These are phyloP conservation scores for Drosophila insularis DNA, from an alignment of 1,140 invertebrate species.

Conservation along the genomic window DNA sequence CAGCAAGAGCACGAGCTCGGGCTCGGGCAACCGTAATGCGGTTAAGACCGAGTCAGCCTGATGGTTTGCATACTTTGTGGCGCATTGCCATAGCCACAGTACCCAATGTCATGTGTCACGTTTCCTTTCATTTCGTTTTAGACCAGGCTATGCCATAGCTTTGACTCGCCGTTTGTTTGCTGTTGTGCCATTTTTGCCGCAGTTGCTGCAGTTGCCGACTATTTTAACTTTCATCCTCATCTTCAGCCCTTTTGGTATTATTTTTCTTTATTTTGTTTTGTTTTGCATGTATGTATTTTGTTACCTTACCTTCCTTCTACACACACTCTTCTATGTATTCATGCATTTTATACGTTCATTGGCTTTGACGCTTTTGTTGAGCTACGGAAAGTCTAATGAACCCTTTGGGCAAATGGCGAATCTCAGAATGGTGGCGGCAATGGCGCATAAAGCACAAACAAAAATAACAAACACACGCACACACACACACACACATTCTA, in stretches of 20 bases:
- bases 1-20: neutral
- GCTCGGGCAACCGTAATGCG: neutral
- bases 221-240: constrained; percentile 15
- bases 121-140: constrained; percentile 51
- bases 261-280: constrained; percentile 3
- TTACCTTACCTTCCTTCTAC: constrained; percentile 9
- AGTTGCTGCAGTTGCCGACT: constrained; percentile 45
- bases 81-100: constrained; percentile 31
- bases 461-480: constrained; percentile 15
- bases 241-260: neutral
- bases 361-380: constrained; percentile 60
- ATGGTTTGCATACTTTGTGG: constrained; percentile 51
- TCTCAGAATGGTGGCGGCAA: constrained; percentile 23
- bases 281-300: constrained; percentile 16
- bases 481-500: constrained; percentile 3
- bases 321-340: constrained; percentile 1
- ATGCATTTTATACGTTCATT: constrained; percentile 69
- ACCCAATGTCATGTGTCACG: constrained; percentile 56
- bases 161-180: constrained; percentile 47
- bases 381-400: constrained; percentile 68
- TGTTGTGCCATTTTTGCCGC: constrained; percentile 44
- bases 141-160: constrained; percentile 9
- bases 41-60: neutral
- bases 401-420: constrained; percentile 56
- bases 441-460: constrained; percentile 48